Evolutionary conservation across 2,113 vertebrate genomes (phyloP).

Genomic region (Tamias sibiricus): DNA sequence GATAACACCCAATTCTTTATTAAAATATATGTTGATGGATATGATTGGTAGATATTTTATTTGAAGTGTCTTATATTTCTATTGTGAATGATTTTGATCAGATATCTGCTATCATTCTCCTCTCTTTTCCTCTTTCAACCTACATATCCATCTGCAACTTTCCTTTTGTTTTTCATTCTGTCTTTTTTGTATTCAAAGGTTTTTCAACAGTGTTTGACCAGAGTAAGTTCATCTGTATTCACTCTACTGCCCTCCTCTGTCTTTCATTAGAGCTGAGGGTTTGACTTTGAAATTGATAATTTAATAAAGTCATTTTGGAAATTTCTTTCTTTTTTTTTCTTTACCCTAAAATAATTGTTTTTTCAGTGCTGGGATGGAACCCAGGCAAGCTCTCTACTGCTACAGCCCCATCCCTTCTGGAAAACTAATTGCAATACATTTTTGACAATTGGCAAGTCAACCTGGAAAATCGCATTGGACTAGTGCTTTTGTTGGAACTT

Average conservation of each 20-base stretch:
- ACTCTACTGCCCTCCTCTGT: background rate
- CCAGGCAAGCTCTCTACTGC: no score
- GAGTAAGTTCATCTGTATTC: background rate
- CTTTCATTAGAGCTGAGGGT: background rate
- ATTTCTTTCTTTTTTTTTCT: background rate
- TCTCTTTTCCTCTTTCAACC: background rate
- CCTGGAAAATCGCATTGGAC: background rate
- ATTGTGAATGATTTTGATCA: background rate
- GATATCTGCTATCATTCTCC: background rate
- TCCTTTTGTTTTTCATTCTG: background rate
- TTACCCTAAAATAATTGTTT: background rate
- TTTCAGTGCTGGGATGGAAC: no score
- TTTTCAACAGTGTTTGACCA: background rate
- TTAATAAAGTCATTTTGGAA: background rate
- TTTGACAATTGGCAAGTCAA: background rate
- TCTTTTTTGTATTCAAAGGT: background rate
- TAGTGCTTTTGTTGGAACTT: background rate
- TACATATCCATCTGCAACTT: background rate
- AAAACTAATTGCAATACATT: background rate
- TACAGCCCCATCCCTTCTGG: no score
- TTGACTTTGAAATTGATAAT: conserved; percentile 26
- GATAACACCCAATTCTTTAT: no score
- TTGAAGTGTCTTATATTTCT: background rate
- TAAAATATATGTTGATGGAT: background rate
- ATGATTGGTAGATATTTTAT: background rate